phyloP scores from a whole-genome alignment of 2,888 invertebrate species.

The Cabera pusaria region DNA sequence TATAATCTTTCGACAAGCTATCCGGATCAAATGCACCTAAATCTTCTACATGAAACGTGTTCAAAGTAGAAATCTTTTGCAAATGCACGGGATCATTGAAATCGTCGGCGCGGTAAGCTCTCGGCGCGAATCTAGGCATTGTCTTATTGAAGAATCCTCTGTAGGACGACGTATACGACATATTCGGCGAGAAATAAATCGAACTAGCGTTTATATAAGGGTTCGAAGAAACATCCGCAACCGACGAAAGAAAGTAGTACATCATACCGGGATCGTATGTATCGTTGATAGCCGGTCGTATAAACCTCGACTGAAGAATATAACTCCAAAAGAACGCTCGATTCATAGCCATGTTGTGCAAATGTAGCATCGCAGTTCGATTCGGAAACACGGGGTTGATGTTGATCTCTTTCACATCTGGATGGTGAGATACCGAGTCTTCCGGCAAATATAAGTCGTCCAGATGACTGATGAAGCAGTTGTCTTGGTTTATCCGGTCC shows the following conservation, averaged over 20 bases:
- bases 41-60: slow-evolving; percentile 94
- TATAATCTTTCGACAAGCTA: slow-evolving; percentile 93
- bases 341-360: slow-evolving; percentile 98
- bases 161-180: slow-evolving; percentile 96
- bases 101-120: slow-evolving; percentile 95
- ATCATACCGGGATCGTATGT: slow-evolving; percentile 99
- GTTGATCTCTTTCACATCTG: slow-evolving; percentile 96
- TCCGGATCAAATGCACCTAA: slow-evolving; percentile 92
- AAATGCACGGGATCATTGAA: slow-evolving; percentile 97
- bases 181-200: slow-evolving; percentile 96
- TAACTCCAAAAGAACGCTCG: slow-evolving; percentile 98
- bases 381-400: slow-evolving; percentile 97
- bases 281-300: slow-evolving; percentile 94
- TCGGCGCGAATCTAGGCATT: slow-evolving; percentile 95
- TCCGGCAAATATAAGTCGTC: slow-evolving; percentile 92
- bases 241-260: slow-evolving; percentile 97
- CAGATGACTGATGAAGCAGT: slow-evolving; percentile 94
- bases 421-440: slow-evolving; percentile 94
- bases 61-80: slow-evolving; percentile 96
- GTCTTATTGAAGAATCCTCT: slow-evolving; percentile 98
- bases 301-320: slow-evolving; percentile 94
- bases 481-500: slow-evolving; percentile 92
- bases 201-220: slow-evolving; percentile 96
- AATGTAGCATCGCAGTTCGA: slow-evolving; percentile 94
- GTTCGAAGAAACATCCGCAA: slow-evolving; percentile 97